Conservation (phyloP, 2,888 invertebrate genomes). For the Trichopoda pennipes region DNA sequence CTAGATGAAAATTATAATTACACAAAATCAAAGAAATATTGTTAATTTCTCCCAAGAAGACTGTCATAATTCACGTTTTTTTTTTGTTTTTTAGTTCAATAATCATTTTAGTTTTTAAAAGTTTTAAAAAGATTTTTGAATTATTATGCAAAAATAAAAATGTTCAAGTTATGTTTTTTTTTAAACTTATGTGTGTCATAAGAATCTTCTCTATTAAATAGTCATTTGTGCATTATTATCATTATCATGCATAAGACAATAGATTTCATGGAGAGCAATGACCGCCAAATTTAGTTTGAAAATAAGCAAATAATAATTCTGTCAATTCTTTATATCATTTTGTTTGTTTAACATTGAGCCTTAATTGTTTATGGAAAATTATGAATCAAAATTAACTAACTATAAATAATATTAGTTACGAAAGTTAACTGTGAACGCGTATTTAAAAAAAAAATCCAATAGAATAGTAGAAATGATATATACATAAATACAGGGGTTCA, state of each 20-base stretch:
- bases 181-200: too few species aligned
- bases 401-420: conserved; percentile 34
- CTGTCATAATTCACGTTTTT: conserved; percentile 1
- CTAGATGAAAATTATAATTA: conserved; percentile 11
- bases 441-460: conserved; percentile 35
- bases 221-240: too few species aligned
- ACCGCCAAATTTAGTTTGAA: not conserved
- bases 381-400: conserved; percentile 39
- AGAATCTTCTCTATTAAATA: too few species aligned
- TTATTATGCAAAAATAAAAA: too few species aligned
- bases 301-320: not conserved
- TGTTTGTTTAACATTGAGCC: too few species aligned
- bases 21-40: conserved; percentile 7
- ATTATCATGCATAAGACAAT: not conserved
- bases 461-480: conserved; percentile 13
- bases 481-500: too few species aligned
- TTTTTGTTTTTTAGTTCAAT: not conserved
- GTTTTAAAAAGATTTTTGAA: not conserved
- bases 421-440: conserved; percentile 51
- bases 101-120: not conserved
- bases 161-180: too few species aligned
- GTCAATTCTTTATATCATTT: not conserved
- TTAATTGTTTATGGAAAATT: conserved; percentile 17
- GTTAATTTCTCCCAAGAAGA: conserved; percentile 11
- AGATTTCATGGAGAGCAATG: not conserved